A percentile compares a stretch with the other conserved stretches of the same genome.
These are phyloP conservation scores for Drosophila mayri DNA, from an alignment of 1,140 invertebrate genomes.

Conservation along the genomic window DNA sequence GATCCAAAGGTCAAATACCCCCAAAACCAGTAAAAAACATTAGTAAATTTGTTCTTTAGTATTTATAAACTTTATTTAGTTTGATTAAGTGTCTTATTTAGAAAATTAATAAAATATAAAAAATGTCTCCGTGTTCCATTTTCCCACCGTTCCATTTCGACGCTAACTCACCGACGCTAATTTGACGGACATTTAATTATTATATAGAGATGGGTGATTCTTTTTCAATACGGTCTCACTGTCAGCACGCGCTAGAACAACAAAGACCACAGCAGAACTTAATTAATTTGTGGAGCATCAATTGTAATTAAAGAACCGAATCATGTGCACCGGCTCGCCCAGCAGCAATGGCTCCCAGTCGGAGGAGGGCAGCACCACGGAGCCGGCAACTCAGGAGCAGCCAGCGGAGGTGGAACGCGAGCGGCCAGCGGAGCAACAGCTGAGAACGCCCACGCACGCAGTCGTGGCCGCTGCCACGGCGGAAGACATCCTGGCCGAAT, in stretches of 20 bases:
- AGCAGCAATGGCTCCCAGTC: constrained; percentile 67
- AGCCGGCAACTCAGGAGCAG: constrained; percentile 41
- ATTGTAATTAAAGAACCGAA: constrained; percentile 4
- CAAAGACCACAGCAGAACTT: constrained; percentile 31
- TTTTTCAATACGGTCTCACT: not conserved
- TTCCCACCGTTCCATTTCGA: no score
- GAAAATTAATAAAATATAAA: no score
- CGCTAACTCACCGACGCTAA: no score
- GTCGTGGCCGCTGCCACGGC: constrained; percentile 51
- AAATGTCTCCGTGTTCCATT: no score
- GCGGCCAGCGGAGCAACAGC: constrained; percentile 27
- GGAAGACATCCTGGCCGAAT: constrained; percentile 86
- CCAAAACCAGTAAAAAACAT: no score
- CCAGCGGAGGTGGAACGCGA: constrained; percentile 10
- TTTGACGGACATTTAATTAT: no score
- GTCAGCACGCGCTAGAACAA: constrained; percentile 56
- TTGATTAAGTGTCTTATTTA: no score
- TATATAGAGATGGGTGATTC: not conserved
- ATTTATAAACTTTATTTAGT: no score
- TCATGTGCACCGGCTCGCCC: constrained; percentile 69
- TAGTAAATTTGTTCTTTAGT: no score
- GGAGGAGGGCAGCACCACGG: constrained; percentile 47
- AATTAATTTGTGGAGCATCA: constrained; percentile 8
- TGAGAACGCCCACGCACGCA: constrained; percentile 49
- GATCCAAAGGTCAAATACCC: no score